These are phyloP conservation scores for Eulemur rubriventer DNA, from an alignment of 2,797 vertebrate species.

Conservation along the genomic window DNA sequence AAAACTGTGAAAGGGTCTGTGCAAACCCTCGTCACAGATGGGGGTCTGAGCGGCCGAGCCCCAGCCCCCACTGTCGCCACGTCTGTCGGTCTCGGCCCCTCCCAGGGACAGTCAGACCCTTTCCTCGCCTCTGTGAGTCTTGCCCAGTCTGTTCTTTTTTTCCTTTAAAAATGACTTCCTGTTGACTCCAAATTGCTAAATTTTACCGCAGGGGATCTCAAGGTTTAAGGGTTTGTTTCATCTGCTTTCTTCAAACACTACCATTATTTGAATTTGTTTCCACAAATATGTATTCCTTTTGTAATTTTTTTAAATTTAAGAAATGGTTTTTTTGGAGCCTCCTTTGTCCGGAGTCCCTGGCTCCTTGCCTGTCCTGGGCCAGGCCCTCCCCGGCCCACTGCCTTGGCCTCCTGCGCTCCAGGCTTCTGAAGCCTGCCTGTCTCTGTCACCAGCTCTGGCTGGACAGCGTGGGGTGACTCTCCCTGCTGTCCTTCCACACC, in stretches of 20 bases:
- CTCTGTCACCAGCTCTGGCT: not conserved
- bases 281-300: not conserved
- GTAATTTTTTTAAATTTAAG: not conserved
- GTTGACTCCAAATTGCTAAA: not conserved
- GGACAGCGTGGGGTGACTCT: not conserved
- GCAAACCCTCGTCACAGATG: fast-evolving
- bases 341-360: not conserved
- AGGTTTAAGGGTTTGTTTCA: not conserved
- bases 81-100: not conserved
- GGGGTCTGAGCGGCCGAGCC: not conserved
- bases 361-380: not conserved
- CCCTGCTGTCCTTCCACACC: not conserved
- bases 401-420: not conserved
- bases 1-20: not conserved
- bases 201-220: not conserved
- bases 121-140: not conserved
- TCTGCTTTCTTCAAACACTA: not conserved
- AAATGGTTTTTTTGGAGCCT: not conserved
- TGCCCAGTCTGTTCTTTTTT: not conserved
- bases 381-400: not conserved
- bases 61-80: not conserved
- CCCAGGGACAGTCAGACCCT: not conserved
- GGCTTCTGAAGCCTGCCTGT: not conserved
- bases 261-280: not conserved
- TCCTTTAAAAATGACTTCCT: not conserved